Evolutionary conservation across 2,888 invertebrate genomes (phyloP).

Genomic region (Oscheius sp.): DNA sequence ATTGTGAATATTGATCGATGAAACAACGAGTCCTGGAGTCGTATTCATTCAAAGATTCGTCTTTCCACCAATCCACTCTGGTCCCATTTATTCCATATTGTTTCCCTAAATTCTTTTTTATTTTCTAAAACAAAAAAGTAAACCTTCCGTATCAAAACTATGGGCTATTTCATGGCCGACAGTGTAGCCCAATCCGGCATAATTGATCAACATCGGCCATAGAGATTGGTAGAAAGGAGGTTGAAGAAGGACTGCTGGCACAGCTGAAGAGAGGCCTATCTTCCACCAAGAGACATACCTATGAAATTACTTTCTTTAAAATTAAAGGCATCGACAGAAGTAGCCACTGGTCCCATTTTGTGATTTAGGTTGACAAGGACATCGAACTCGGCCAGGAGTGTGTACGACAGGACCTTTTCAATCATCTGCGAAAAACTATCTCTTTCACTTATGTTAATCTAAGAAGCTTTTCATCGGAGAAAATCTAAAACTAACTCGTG

Average conservation of each 20-base stretch:
- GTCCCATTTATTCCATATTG: neutral
- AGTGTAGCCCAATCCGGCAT: constrained; percentile 8
- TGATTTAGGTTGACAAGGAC: neutral
- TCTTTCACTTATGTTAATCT: neutral
- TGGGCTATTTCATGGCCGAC: constrained; percentile 16
- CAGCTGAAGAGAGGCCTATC: neutral
- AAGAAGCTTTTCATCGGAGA: neutral
- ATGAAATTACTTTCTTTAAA: constrained; percentile 6
- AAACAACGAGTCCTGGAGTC: neutral
- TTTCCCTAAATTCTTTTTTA: neutral
- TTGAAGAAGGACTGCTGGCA: constrained; percentile 9
- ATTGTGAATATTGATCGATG: constrained; percentile 1
- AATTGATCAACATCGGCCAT: constrained; percentile 10
- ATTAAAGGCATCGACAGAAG: constrained; percentile 6
- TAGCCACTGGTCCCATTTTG: neutral
- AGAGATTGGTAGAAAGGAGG: constrained; percentile 3
- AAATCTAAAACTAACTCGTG: neutral
- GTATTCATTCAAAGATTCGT: neutral
- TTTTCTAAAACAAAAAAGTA: neutral
- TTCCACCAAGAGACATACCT: neutral
- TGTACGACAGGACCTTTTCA: neutral
- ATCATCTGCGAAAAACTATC: neutral
- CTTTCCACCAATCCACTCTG: neutral
- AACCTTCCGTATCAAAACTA: constrained; percentile 12
- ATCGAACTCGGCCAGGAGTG: neutral